Conservation (phyloP, 2,797 vertebrate species). For the Coregonus ussuriensis region DNA sequence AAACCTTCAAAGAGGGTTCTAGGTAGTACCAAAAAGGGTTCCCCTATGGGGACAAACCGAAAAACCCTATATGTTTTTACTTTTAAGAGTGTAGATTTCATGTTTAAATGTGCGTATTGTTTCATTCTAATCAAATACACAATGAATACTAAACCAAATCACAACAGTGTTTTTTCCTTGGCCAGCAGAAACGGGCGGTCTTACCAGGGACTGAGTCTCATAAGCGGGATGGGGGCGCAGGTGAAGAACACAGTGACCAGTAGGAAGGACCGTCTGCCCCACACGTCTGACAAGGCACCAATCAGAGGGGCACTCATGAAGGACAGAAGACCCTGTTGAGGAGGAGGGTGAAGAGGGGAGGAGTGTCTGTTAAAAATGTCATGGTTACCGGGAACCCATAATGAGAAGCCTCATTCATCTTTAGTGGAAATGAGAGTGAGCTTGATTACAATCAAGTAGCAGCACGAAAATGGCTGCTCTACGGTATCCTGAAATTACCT, state of each 20-base stretch:
- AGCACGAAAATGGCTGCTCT: background rate
- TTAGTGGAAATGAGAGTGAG: background rate
- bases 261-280: slow-evolving; percentile 85
- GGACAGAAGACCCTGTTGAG: slow-evolving; percentile 81
- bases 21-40: too few relatives aligned
- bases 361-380: background rate
- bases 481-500: background rate
- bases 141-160: background rate
- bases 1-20: too few relatives aligned
- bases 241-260: slow-evolving; percentile 87
- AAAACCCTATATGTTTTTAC: too few relatives aligned
- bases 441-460: background rate
- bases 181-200: slow-evolving; percentile 26
- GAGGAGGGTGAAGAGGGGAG: background rate
- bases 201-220: slow-evolving; percentile 87
- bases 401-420: background rate
- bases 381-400: background rate
- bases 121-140: background rate
- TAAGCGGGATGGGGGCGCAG: slow-evolving; percentile 85
- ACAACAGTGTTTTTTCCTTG: background rate
- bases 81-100: too few relatives aligned
- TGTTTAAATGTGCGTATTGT: background rate
- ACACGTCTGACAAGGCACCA: slow-evolving; percentile 85
- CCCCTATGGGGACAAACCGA: too few relatives aligned
- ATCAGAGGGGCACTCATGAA: slow-evolving; percentile 86